Conservation (phyloP, 2,113 vertebrate species). For the Mus musculus region GRCm39 chr1:80784001-80784500, state of each 20-base stretch:
- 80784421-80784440: background rate
- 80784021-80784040: background rate
- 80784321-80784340: background rate
- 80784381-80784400: background rate
- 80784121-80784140: background rate
- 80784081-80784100: background rate
- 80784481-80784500: background rate
- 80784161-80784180: background rate
- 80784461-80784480: background rate
- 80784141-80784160: background rate
- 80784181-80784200: background rate
- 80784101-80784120: background rate
- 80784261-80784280: background rate
- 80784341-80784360: background rate
- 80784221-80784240: background rate
- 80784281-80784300: background rate
- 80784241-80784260: background rate
- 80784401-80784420: background rate
- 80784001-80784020: background rate
- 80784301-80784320: no score
- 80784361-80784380: background rate
- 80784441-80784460: background rate
- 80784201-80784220: background rate
- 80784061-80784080: background rate
- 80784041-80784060: background rate